phyloP scores from a whole-genome alignment of 2,888 invertebrate genomes.

The Pyrocoelia pectoralis region DNA sequence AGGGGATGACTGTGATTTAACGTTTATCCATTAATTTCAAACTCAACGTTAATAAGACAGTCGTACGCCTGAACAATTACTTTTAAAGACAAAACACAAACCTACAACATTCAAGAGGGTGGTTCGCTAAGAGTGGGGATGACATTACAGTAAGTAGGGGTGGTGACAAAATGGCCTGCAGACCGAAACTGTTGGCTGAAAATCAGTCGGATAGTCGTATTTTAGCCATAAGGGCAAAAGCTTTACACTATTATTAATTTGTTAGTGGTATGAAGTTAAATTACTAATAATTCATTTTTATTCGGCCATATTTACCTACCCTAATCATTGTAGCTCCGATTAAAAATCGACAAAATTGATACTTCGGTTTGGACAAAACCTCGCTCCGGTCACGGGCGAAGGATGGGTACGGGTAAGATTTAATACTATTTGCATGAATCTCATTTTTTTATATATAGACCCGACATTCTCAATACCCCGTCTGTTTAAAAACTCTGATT shows the following conservation, averaged over 20 bases:
- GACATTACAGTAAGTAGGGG: slow-evolving; percentile 56
- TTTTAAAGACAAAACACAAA: slow-evolving; percentile 20
- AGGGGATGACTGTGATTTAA: background rate
- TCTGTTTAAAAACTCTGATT: too few species aligned
- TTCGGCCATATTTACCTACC: background rate
- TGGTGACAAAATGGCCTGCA: slow-evolving; percentile 71
- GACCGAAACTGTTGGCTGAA: slow-evolving; percentile 58
- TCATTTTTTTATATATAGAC: background rate
- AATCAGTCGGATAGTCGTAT: slow-evolving; percentile 59
- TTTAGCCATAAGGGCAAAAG: slow-evolving; percentile 40
- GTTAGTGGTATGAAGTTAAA: slow-evolving; percentile 3
- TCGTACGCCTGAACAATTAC: slow-evolving; percentile 27
- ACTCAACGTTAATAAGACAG: slow-evolving; percentile 12
- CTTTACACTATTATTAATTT: slow-evolving; percentile 11
- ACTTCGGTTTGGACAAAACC: slow-evolving; percentile 69
- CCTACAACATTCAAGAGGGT: slow-evolving; percentile 43
- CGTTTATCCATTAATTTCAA: background rate
- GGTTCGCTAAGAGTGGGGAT: slow-evolving; percentile 52
- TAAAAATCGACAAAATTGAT: slow-evolving; percentile 54
- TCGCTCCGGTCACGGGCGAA: slow-evolving; percentile 70
- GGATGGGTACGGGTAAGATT: slow-evolving; percentile 76
- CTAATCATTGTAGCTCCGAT: too few species aligned
- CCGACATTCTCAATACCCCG: background rate
- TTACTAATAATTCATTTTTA: slow-evolving; percentile 8
- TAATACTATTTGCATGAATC: slow-evolving; percentile 23